These are phyloP conservation scores for Labeo catla DNA, from an alignment of 2,113 vertebrate species.

Conservation along the genomic window DNA sequence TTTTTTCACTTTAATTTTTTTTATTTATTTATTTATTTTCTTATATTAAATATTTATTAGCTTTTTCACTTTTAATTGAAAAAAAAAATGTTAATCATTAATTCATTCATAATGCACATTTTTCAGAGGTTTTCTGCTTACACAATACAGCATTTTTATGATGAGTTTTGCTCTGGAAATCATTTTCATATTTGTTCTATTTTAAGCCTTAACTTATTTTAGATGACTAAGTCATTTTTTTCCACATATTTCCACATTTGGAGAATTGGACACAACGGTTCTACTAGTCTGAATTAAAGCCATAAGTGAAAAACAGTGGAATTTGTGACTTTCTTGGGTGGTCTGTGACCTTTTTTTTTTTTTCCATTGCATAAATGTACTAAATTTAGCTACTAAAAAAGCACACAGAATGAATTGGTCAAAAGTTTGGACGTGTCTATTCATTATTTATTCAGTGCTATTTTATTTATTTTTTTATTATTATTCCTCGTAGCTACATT, in stretches of 20 bases:
- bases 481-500: not conserved
- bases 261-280: slow-evolving; percentile 5
- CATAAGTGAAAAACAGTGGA: slow-evolving; percentile 26
- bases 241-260: not conserved
- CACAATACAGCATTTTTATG: no score
- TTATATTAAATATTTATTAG: no score
- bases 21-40: no score
- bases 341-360: slow-evolving; percentile 48
- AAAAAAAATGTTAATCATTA: no score
- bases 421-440: not conserved
- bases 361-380: not conserved
- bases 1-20: no score
- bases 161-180: not conserved
- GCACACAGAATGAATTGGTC: not conserved
- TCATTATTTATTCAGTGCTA: not conserved
- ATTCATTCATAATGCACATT: no score
- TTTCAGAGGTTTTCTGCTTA: no score
- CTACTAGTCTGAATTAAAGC: not conserved
- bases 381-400: not conserved
- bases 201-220: not conserved
- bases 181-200: not conserved
- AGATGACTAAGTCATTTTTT: slow-evolving; percentile 37
- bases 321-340: slow-evolving; percentile 55
- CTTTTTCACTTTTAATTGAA: no score
- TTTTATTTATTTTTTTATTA: no score